phyloP scores from a whole-genome alignment of 1,140 invertebrate species.

The Meloidogyne floridensis region DNA sequence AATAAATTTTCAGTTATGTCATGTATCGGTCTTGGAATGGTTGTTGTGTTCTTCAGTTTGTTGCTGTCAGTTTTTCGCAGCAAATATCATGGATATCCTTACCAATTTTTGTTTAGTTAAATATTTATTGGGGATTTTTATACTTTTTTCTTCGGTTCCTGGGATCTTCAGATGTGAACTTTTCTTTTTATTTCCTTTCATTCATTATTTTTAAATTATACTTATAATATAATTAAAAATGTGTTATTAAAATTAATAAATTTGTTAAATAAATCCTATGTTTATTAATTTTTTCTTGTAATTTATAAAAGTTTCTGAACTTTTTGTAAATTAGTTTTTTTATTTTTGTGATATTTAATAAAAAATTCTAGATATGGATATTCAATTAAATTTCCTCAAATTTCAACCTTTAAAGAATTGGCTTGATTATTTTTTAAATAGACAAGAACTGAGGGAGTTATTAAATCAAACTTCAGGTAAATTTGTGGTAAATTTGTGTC shows the following conservation, averaged over 20 bases:
- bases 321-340: neutral
- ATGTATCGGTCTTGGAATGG: constrained; percentile 81
- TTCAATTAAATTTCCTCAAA: constrained; percentile 42
- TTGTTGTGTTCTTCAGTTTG: constrained; percentile 92
- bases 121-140: neutral
- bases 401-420: constrained; percentile 36
- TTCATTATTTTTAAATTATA: neutral
- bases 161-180: neutral
- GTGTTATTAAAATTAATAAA: neutral
- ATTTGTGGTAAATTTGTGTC: too few relatives aligned
- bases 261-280: constrained; percentile 6
- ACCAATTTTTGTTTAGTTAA: constrained; percentile 72
- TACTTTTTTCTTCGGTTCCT: neutral
- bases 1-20: constrained; percentile 73
- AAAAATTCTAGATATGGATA: neutral
- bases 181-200: neutral
- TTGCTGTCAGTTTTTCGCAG: constrained; percentile 94
- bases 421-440: constrained; percentile 40
- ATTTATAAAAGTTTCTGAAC: neutral
- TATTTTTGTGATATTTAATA: neutral
- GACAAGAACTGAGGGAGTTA: constrained; percentile 31
- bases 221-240: neutral
- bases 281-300: neutral
- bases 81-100: constrained; percentile 97
- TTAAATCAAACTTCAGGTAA: neutral